These are phyloP conservation scores for Drosophila virilis DNA, from an alignment of 1,140 invertebrate species.

Conservation along the genomic window DNA sequence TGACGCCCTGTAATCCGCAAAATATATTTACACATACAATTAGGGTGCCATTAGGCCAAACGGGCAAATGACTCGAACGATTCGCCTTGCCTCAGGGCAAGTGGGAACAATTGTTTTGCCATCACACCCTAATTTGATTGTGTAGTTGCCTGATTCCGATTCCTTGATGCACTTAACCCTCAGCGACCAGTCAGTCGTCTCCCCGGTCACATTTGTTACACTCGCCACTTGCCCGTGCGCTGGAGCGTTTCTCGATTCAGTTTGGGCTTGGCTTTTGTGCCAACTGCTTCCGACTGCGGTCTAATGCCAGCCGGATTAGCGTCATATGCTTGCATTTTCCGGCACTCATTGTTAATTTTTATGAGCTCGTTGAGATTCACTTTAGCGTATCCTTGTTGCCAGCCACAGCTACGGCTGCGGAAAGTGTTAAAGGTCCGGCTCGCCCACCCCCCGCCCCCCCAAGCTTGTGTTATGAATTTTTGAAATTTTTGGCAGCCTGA, in stretches of 20 bases:
- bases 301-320: slow-evolving; percentile 78
- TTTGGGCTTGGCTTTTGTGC: slow-evolving; percentile 19
- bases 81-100: slow-evolving; percentile 53
- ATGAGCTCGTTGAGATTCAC: slow-evolving; percentile 77
- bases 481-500: slow-evolving; percentile 66
- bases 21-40: slow-evolving; percentile 84
- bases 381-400: slow-evolving; percentile 44
- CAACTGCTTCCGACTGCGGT: slow-evolving; percentile 68
- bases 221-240: slow-evolving; percentile 72
- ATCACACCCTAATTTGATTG: slow-evolving; percentile 85
- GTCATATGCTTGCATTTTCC: slow-evolving; percentile 84
- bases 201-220: slow-evolving; percentile 46
- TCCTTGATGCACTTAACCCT: slow-evolving; percentile 84
- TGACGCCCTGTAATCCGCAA: slow-evolving; percentile 79
- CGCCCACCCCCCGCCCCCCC: too few relatives aligned
- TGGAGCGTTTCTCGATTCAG: slow-evolving; percentile 45
- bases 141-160: slow-evolving; percentile 73
- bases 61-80: slow-evolving; percentile 12
- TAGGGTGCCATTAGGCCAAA: slow-evolving; percentile 80
- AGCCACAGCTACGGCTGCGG: not conserved
- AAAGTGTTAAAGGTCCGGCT: slow-evolving; percentile 62
- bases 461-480: slow-evolving; percentile 67
- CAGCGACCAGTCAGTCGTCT: slow-evolving; percentile 40
- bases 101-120: slow-evolving; percentile 79
- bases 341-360: slow-evolving; percentile 75